phyloP scores from a whole-genome alignment of 2,888 invertebrate species.

The Parnassius orleans region DNA sequence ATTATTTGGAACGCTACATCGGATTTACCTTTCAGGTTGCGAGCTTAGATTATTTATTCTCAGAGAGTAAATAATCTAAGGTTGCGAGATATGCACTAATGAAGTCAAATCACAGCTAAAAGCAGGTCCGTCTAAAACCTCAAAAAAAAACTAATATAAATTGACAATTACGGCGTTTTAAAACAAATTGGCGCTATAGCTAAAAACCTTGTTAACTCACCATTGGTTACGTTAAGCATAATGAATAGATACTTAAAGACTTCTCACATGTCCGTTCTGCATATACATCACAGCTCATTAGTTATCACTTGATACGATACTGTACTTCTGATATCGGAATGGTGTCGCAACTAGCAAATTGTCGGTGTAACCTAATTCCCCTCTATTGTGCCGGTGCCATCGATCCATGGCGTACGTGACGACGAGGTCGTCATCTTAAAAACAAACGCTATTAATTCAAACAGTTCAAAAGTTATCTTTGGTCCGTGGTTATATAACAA shows the following conservation, averaged over 20 bases:
- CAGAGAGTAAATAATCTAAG: too few relatives aligned
- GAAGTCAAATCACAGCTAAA: too few relatives aligned
- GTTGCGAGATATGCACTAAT: too few relatives aligned
- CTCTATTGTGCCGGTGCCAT: constrained; percentile 18
- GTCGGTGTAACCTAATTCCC: constrained; percentile 13
- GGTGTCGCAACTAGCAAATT: background rate
- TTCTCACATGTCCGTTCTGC: background rate
- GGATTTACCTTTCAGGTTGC: too few relatives aligned
- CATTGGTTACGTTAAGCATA: background rate
- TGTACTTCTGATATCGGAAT: constrained; percentile 8
- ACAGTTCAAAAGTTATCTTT: too few relatives aligned
- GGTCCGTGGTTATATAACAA: too few relatives aligned
- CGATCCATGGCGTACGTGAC: constrained; percentile 33
- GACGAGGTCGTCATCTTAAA: constrained; percentile 11
- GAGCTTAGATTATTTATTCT: too few relatives aligned
- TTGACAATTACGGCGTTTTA: too few relatives aligned
- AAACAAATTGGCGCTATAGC: background rate
- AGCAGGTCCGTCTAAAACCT: too few relatives aligned
- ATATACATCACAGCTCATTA: constrained; percentile 1
- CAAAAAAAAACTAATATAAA: too few relatives aligned
- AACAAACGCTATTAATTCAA: background rate
- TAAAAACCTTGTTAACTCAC: background rate
- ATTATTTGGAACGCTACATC: too few relatives aligned
- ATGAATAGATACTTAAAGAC: too few relatives aligned
- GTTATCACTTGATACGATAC: constrained; percentile 7